Evolutionary conservation across 1,140 invertebrate genomes (phyloP).

Genomic region (Phocides pigmalion): DNA sequence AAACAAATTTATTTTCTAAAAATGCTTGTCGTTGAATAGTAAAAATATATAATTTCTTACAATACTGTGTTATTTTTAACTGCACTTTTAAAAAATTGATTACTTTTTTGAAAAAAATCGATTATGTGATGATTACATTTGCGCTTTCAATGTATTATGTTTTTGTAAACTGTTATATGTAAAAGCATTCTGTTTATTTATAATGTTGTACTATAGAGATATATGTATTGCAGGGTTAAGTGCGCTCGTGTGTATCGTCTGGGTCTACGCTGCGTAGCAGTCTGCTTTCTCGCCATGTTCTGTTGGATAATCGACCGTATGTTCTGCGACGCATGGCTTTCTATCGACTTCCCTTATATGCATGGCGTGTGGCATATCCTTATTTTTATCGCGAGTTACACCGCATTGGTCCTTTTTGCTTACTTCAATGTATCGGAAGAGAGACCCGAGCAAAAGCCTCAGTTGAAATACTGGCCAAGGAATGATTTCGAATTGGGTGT

Average conservation of each 20-base stretch:
- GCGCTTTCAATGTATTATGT: too few relatives aligned
- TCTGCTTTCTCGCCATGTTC: slow-evolving; percentile 88
- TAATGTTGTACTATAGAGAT: too few relatives aligned
- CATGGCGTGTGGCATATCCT: slow-evolving; percentile 93
- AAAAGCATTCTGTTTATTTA: too few relatives aligned
- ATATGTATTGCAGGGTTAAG: slow-evolving; percentile 84
- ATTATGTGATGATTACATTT: too few relatives aligned
- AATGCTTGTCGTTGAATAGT: too few relatives aligned
- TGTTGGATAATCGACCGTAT: slow-evolving; percentile 91
- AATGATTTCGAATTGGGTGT: slow-evolving; percentile 90
- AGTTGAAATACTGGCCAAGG: slow-evolving; percentile 89
- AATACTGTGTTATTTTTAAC: too few relatives aligned
- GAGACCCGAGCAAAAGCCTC: slow-evolving; percentile 87
- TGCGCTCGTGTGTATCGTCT: slow-evolving; percentile 87
- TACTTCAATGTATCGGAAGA: slow-evolving; percentile 91
- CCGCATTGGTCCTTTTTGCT: slow-evolving; percentile 89
- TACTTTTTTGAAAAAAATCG: too few relatives aligned
- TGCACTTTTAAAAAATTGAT: too few relatives aligned
- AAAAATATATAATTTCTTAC: too few relatives aligned
- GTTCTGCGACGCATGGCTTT: slow-evolving; percentile 91
- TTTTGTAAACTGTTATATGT: too few relatives aligned
- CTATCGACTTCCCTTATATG: slow-evolving; percentile 90
- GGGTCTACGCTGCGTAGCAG: slow-evolving; percentile 86
- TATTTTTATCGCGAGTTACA: slow-evolving; percentile 91
- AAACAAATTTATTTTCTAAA: too few relatives aligned